Evolutionary conservation across 2,797 vertebrate genomes (phyloP).

Genomic region (Staurois parvus): DNA sequence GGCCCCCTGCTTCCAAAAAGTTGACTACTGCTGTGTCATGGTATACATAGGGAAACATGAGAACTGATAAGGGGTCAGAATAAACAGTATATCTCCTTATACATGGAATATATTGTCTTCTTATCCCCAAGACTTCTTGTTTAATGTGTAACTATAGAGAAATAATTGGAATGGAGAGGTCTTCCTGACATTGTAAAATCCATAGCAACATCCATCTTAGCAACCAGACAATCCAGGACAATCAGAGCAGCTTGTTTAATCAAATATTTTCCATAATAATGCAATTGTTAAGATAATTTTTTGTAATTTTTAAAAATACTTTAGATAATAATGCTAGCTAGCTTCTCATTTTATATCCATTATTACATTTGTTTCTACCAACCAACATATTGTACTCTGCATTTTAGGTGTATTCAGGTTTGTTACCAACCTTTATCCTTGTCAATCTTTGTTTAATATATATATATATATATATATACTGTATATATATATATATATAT

Average conservation of each 20-base stretch:
- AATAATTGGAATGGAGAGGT: slow-evolving; percentile 26
- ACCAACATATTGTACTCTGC: background rate
- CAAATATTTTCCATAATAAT: slow-evolving; percentile 2
- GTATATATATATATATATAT: too few relatives aligned
- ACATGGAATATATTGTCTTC: background rate
- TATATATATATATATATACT: too few relatives aligned
- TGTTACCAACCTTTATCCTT: background rate
- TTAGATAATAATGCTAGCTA: too few relatives aligned
- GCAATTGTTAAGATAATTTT: background rate
- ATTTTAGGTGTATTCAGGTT: background rate
- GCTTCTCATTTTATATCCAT: too few relatives aligned
- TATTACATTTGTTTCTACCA: background rate
- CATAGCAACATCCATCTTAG: slow-evolving; percentile 30
- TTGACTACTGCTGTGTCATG: too few relatives aligned
- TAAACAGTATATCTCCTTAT: background rate
- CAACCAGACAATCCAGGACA: slow-evolving; percentile 24
- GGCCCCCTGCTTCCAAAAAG: too few relatives aligned
- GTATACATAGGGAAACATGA: background rate
- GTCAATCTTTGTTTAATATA: background rate
- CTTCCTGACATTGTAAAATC: slow-evolving; percentile 21
- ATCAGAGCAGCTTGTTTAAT: background rate
- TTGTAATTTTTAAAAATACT: background rate
- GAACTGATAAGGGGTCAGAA: background rate
- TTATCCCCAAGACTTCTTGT: background rate
- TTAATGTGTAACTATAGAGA: slow-evolving; percentile 13